phyloP scores from a whole-genome alignment of 2,888 invertebrate species.

The Phanerotoma sp. region DNA sequence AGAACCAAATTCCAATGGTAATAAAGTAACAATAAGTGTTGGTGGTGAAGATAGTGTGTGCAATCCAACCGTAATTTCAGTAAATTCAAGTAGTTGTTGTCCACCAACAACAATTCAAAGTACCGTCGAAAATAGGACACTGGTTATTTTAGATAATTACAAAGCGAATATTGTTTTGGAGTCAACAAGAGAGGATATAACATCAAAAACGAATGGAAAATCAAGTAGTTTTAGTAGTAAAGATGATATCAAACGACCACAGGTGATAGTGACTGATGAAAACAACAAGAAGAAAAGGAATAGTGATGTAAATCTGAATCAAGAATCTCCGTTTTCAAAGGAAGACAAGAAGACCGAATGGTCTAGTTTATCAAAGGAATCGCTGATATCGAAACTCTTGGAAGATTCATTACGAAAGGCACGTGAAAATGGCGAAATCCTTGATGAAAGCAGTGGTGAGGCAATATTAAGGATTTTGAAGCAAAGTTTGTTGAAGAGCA shows the following conservation, averaged over 20 bases:
- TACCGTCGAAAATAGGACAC: slow-evolving; percentile 48
- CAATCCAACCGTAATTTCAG: slow-evolving; percentile 54
- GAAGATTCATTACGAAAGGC: slow-evolving; percentile 53
- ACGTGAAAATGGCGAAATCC: slow-evolving; percentile 49
- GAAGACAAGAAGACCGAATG: slow-evolving; percentile 25
- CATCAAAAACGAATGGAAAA: background rate
- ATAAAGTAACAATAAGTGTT: slow-evolving; percentile 59
- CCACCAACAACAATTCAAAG: slow-evolving; percentile 42
- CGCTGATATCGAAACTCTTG: slow-evolving; percentile 49
- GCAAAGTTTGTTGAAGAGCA: slow-evolving; percentile 50
- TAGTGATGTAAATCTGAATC: slow-evolving; percentile 7
- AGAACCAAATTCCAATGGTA: slow-evolving; percentile 48
- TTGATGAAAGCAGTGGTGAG: slow-evolving; percentile 53
- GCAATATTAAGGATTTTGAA: slow-evolving; percentile 53
- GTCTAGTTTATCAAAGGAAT: slow-evolving; percentile 44
- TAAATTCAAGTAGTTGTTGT: slow-evolving; percentile 45
- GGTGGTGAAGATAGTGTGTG: slow-evolving; percentile 54
- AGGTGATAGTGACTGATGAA: slow-evolving; percentile 1
- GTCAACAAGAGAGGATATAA: slow-evolving; percentile 28
- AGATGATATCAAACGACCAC: slow-evolving; percentile 8
- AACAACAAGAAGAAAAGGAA: background rate
- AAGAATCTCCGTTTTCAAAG: slow-evolving; percentile 9
- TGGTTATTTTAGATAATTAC: slow-evolving; percentile 55
- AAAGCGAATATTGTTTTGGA: slow-evolving; percentile 52
- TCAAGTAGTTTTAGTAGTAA: background rate